phyloP scores from a whole-genome alignment of 1,140 invertebrate species.

The Drosophila hydei region DNA sequence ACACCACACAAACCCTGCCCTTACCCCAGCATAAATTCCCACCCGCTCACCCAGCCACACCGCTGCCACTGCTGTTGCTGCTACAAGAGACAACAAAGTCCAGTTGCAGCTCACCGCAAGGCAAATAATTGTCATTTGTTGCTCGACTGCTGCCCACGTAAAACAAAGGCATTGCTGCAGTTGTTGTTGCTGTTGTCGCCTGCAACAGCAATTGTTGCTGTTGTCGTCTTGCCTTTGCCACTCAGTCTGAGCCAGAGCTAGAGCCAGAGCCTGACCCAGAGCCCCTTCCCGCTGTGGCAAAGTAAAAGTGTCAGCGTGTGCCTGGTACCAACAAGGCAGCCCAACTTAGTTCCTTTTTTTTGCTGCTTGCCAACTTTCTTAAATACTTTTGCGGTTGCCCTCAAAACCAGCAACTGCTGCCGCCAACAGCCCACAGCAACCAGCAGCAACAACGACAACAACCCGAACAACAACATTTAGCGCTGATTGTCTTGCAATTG shows the following conservation, averaged over 20 bases:
- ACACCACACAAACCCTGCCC: too few relatives aligned
- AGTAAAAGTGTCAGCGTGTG: conserved; percentile 82
- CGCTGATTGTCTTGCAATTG: conserved; percentile 52
- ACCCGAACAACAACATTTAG: conserved; percentile 57
- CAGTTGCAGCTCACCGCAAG: conserved; percentile 17
- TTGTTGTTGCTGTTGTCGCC: conserved; percentile 25
- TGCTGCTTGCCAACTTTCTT: conserved; percentile 67
- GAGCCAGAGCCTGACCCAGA: conserved; percentile 7
- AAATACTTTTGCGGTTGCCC: conserved; percentile 75
- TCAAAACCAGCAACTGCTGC: conserved; percentile 7
- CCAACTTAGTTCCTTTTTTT: conserved; percentile 21
- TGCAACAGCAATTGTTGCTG: conserved; percentile 8
- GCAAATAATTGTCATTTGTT: conserved; percentile 29
- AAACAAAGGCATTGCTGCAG: conserved; percentile 18
- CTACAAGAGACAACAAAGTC: conserved; percentile 1
- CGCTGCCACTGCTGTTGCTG: background rate
- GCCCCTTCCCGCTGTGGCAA: conserved; percentile 30
- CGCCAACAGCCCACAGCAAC: background rate
- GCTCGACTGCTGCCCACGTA: conserved; percentile 51
- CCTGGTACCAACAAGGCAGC: conserved; percentile 60
- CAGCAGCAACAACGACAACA: conserved; percentile 12
- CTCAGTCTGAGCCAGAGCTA: background rate
- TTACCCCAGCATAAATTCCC: too few relatives aligned
- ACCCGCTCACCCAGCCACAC: background rate
- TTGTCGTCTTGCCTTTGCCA: background rate